A percentile compares a stretch with the other conserved stretches of the same genome.
Evolutionary conservation across 2,113 vertebrate genomes (phyloP).

Genomic region (Neodontobutis hainanensis): DNA sequence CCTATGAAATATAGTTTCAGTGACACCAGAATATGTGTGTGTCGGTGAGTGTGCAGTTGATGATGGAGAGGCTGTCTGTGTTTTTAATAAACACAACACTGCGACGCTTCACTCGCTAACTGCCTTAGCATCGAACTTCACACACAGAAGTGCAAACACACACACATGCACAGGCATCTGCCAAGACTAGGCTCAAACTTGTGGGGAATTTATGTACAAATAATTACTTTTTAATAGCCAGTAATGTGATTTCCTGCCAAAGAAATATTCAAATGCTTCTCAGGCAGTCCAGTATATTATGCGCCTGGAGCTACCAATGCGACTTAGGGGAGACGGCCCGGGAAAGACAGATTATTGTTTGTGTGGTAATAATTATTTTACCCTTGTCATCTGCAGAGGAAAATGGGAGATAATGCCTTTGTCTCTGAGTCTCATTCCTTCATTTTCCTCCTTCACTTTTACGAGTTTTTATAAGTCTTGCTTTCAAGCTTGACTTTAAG

Average conservation of each 20-base stretch:
- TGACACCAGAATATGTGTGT: conserved; percentile 60
- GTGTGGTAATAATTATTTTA: conserved; percentile 82
- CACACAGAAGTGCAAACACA: conserved; percentile 22
- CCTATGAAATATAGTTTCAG: conserved; percentile 75
- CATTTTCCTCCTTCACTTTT: conserved; percentile 30
- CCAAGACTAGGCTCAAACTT: conserved; percentile 76
- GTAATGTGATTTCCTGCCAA: conserved; percentile 86
- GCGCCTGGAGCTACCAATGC: conserved; percentile 78
- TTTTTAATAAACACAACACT: conserved; percentile 84
- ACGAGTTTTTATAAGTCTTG: conserved; percentile 10
- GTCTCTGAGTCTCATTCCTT: conserved; percentile 54
- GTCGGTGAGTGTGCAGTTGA: conserved; percentile 47
- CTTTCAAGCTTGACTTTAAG: conserved; percentile 4
- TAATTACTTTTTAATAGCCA: conserved; percentile 89
- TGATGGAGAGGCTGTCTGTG: conserved; percentile 79
- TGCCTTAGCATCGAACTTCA: conserved; percentile 80
- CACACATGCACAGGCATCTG: conserved; percentile 56
- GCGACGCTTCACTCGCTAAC: conserved; percentile 75
- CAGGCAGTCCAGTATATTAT: conserved; percentile 86
- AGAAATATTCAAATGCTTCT: conserved; percentile 87
- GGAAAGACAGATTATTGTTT: conserved; percentile 82
- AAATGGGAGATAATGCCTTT: conserved; percentile 70
- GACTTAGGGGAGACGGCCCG: conserved; percentile 69
- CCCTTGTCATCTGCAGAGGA: conserved; percentile 71
- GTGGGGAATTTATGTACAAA: conserved; percentile 84